A percentile compares a stretch with the other conserved stretches of the same genome.
phyloP scores from a whole-genome alignment of 2,797 vertebrate genomes.

The Heterohyrax brucei region DNA sequence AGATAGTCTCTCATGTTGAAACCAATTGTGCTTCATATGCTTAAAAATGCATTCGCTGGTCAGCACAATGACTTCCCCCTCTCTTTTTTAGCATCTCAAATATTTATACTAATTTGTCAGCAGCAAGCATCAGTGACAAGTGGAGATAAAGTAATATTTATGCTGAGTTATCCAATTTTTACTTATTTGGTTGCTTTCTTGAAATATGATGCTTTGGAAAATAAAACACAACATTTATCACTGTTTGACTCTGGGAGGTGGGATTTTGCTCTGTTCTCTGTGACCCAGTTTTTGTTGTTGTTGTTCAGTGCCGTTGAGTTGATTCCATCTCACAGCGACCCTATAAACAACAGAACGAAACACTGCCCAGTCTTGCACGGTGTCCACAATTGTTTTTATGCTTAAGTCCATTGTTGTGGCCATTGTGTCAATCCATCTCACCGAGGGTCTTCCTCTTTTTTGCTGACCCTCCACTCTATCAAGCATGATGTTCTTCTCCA shows the following conservation, averaged over 20 bases:
- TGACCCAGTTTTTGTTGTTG: not conserved
- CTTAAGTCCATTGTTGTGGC: no score
- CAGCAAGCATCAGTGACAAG: slow-evolving; percentile 75
- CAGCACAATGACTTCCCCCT: slow-evolving; percentile 40
- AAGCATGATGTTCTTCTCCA: no score
- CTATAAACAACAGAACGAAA: no score
- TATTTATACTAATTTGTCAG: slow-evolving; percentile 84
- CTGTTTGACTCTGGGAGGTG: slow-evolving; percentile 29
- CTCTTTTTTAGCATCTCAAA: slow-evolving; percentile 73
- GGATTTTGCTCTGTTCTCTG: slow-evolving; percentile 58
- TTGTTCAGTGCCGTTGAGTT: no score
- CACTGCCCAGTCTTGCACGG: no score
- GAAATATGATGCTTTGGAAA: slow-evolving; percentile 75
- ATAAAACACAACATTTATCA: slow-evolving; percentile 76
- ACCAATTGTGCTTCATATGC: not conserved
- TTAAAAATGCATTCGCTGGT: slow-evolving; percentile 55
- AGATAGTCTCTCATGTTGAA: not conserved
- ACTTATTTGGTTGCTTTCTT: slow-evolving; percentile 83
- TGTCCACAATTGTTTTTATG: no score
- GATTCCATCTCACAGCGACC: no score
- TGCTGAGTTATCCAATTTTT: slow-evolving; percentile 78
- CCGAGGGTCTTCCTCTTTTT: no score
- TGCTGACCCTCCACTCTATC: no score
- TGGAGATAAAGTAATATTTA: slow-evolving; percentile 82
- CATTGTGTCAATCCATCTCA: no score